Evolutionary conservation across 2,797 vertebrate species (phyloP).

Genomic region (Valencia hispanica): DNA sequence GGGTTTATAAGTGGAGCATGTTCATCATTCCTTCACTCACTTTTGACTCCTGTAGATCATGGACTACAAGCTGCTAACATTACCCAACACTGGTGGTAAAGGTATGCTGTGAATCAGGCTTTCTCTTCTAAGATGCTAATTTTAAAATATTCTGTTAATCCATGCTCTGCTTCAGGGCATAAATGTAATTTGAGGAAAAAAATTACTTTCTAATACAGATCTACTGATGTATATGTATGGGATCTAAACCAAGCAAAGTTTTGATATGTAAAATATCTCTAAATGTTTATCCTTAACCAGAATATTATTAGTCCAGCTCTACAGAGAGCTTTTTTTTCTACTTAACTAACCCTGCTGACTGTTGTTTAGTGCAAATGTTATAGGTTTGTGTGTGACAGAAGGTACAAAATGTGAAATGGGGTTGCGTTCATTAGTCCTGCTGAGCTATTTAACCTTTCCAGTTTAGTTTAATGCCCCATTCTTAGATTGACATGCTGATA

Average conservation of each 20-base stretch:
- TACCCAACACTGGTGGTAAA: constrained; percentile 34
- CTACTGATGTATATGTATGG: too few relatives aligned
- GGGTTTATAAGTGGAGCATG: constrained; percentile 28
- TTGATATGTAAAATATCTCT: not conserved
- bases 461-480: not conserved
- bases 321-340: not conserved
- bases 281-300: not conserved
- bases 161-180: not conserved
- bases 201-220: too few relatives aligned
- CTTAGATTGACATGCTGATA: not conserved
- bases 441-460: not conserved
- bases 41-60: constrained; percentile 26
- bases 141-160: not conserved
- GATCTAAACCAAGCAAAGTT: not conserved
- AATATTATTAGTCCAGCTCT: not conserved
- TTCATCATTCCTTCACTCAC: constrained; percentile 34
- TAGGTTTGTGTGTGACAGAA: not conserved
- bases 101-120: constrained; percentile 1
- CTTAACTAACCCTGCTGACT: not conserved
- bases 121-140: not conserved
- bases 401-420: not conserved
- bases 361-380: not conserved
- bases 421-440: not conserved
- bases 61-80: constrained; percentile 34
- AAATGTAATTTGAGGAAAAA: too few relatives aligned